Conservation (phyloP, 2,113 vertebrate species). For the Monopterus albus region DNA sequence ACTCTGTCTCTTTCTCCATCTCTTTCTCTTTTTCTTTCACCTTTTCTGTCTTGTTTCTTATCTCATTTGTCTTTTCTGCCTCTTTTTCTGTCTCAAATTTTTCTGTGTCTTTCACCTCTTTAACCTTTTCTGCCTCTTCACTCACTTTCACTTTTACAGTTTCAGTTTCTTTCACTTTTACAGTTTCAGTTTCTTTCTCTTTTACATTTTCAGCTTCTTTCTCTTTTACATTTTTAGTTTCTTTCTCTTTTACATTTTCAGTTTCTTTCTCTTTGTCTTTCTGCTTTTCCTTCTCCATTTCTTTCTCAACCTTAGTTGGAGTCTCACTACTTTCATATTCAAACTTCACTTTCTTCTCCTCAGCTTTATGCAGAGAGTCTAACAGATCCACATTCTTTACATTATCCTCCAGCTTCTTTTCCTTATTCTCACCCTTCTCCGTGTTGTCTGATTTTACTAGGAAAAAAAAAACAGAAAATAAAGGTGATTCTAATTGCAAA, state of each 20-base stretch:
- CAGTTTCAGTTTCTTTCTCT: neutral
- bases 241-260: neutral
- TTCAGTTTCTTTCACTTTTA: neutral
- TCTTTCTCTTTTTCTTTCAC: constrained; percentile 12
- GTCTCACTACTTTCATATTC: constrained; percentile 41
- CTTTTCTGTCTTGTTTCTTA: neutral
- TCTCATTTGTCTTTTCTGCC: neutral
- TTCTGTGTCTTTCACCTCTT: constrained; percentile 22
- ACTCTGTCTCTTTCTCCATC: constrained; percentile 19
- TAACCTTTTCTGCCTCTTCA: neutral
- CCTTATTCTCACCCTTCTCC: constrained; percentile 49
- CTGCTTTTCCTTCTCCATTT: constrained; percentile 9
- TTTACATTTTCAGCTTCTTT: constrained; percentile 8
- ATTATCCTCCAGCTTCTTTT: constrained; percentile 53
- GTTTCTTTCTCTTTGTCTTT: neutral
- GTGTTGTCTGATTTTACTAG: constrained; percentile 65
- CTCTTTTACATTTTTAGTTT: neutral
- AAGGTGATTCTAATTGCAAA: neutral
- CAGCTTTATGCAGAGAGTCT: constrained; percentile 42
- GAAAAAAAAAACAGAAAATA: constrained; percentile 11
- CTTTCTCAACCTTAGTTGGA: constrained; percentile 41
- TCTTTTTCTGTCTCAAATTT: constrained; percentile 6
- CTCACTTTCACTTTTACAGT: neutral
- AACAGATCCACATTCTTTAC: constrained; percentile 52
- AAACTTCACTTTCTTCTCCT: constrained; percentile 58